A percentile compares a stretch with the other conserved stretches of the same genome.
Conservation (phyloP, 2,797 vertebrate species). For the Coranthus polyacanthus region DNA sequence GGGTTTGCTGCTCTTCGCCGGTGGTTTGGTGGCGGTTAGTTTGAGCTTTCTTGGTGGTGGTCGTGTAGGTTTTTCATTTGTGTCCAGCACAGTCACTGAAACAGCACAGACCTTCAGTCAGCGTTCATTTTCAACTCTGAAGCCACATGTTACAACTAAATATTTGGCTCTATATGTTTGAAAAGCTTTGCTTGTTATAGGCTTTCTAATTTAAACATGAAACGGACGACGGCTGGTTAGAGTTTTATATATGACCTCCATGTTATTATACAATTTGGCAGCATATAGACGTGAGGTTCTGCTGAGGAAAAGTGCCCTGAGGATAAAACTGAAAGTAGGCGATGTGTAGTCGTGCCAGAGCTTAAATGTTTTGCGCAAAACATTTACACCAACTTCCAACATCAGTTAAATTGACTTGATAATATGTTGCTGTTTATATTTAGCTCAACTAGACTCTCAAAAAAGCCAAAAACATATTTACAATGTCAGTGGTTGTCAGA, state of each 20-base stretch:
- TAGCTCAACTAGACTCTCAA: constrained; percentile 8
- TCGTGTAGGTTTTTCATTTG: constrained; percentile 77
- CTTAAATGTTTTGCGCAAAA: constrained; percentile 8
- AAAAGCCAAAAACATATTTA: not conserved
- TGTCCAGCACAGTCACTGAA: constrained; percentile 81
- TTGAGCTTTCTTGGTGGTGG: constrained; percentile 77
- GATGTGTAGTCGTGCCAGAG: constrained; percentile 25
- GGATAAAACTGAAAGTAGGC: not conserved
- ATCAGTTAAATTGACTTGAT: constrained; percentile 26
- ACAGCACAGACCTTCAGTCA: constrained; percentile 50
- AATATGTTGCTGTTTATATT: constrained; percentile 27
- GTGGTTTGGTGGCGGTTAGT: constrained; percentile 56
- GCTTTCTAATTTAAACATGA: constrained; percentile 37
- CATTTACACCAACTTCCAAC: no score
- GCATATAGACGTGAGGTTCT: constrained; percentile 14
- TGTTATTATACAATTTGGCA: constrained; percentile 37
- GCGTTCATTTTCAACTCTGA: constrained; percentile 25
- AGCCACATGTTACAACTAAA: constrained; percentile 29
- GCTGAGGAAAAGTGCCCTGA: constrained; percentile 6
- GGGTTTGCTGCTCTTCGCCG: constrained; percentile 29
- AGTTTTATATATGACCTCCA: constrained; percentile 49
- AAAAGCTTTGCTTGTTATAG: constrained; percentile 38
- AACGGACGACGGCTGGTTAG: constrained; percentile 31
- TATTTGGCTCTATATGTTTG: constrained; percentile 31
- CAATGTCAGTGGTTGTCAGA: constrained; percentile 20